phyloP scores from a whole-genome alignment of 2,888 invertebrate species.

The Osmoderma eremita region DNA sequence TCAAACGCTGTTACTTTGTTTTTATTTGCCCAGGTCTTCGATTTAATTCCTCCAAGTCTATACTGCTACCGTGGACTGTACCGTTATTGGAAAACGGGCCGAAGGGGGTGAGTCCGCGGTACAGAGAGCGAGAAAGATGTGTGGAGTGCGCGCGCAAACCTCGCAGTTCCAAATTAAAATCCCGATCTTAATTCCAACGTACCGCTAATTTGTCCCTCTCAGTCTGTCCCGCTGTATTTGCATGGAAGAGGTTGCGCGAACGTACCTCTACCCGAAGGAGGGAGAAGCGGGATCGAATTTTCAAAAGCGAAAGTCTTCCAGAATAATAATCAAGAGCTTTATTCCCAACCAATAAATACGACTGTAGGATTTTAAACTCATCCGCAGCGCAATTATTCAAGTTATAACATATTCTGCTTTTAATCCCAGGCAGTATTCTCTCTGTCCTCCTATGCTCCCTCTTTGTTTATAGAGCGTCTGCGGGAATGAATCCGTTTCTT shows the following conservation, averaged over 20 bases:
- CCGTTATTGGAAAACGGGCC: constrained; percentile 51
- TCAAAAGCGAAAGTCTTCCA: constrained; percentile 60
- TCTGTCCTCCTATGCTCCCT: constrained; percentile 43
- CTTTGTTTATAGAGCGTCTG: constrained; percentile 60
- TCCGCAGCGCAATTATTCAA: constrained; percentile 64
- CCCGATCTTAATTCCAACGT: constrained; percentile 58
- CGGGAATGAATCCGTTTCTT: constrained; percentile 62
- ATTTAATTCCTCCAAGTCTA: constrained; percentile 18
- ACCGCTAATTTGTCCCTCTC: constrained; percentile 55
- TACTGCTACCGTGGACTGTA: constrained; percentile 52
- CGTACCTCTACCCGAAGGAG: constrained; percentile 42
- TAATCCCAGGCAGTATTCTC: constrained; percentile 56
- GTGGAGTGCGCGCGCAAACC: constrained; percentile 51
- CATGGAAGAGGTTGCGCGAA: constrained; percentile 44
- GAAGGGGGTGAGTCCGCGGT: constrained; percentile 43
- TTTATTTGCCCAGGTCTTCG: too few relatives aligned
- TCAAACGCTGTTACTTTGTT: too few relatives aligned
- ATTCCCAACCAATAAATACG: constrained; percentile 63
- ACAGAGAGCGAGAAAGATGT: constrained; percentile 44
- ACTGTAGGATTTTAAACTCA: constrained; percentile 63
- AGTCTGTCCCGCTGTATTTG: constrained; percentile 46
- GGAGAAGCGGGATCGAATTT: constrained; percentile 45
- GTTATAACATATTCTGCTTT: constrained; percentile 64
- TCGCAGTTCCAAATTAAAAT: constrained; percentile 56
- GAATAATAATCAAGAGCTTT: constrained; percentile 62